These are phyloP conservation scores for Drosophila subobscura DNA, from an alignment of 1,140 invertebrate genomes.

Conservation along the genomic window DNA sequence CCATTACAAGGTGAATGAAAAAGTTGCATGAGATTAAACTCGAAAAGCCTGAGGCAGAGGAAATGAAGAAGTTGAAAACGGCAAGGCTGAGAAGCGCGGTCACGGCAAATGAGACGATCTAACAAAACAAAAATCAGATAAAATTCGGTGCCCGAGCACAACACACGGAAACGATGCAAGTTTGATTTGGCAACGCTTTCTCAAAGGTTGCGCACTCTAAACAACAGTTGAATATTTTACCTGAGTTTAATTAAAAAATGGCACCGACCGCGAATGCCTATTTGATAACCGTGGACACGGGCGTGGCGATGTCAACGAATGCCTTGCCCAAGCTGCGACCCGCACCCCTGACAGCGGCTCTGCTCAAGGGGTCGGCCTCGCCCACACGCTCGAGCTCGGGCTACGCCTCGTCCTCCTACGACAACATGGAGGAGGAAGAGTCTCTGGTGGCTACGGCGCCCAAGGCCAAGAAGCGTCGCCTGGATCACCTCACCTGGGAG, in stretches of 20 bases:
- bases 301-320: conserved; percentile 62
- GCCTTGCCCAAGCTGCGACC: conserved; percentile 85
- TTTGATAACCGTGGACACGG: conserved; percentile 83
- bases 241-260: conserved; percentile 40
- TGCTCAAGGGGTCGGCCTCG: conserved; percentile 81
- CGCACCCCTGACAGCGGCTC: conserved; percentile 83
- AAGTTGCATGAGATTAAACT: conserved; percentile 67
- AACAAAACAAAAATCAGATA: conserved; percentile 58
- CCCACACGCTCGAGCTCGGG: conserved; percentile 74
- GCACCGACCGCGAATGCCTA: conserved; percentile 53
- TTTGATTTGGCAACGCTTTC: conserved; percentile 39
- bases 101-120: conserved; percentile 42
- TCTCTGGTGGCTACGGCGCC: conserved; percentile 20
- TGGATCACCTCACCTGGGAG: conserved; percentile 92
- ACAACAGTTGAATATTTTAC: conserved; percentile 20
- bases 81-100: conserved; percentile 55
- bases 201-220: conserved; percentile 21
- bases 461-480: conserved; percentile 87
- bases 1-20: conserved; percentile 59
- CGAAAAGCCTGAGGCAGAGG: conserved; percentile 48
- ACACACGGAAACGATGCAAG: conserved; percentile 56
- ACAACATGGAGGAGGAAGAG: conserved; percentile 54
- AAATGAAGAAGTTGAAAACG: conserved; percentile 67
- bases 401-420: conserved; percentile 54
- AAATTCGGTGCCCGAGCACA: conserved; percentile 49